These are phyloP conservation scores for Eupithecia inturbata DNA, from an alignment of 2,888 invertebrate species.

Conservation along the genomic window DNA sequence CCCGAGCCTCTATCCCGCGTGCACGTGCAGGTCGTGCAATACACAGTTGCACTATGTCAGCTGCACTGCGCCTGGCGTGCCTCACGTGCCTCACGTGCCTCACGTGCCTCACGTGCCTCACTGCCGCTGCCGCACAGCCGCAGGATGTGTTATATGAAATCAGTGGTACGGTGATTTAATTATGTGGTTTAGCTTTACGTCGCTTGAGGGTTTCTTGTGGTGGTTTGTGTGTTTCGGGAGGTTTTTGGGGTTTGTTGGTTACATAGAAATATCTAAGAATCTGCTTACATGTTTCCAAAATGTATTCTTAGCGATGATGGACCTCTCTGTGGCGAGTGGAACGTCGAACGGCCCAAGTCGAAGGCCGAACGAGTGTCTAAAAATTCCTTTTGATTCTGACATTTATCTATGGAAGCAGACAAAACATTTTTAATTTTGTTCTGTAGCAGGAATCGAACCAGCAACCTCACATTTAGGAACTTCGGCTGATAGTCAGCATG, in stretches of 20 bases:
- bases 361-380: neutral
- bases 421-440: neutral
- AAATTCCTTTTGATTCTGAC: neutral
- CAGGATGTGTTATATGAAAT: constrained; percentile 28
- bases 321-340: neutral
- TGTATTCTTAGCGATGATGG: neutral
- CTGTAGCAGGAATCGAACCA: neutral
- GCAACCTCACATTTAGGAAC: too few relatives aligned
- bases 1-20: neutral
- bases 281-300: neutral
- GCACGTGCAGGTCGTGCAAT: neutral
- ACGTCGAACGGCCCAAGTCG: neutral
- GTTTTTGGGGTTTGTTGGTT: neutral
- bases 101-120: neutral
- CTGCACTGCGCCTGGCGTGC: neutral
- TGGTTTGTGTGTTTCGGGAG: neutral
- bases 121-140: constrained; percentile 11
- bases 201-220: neutral
- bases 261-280: neutral
- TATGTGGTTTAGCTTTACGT: neutral
- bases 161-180: constrained; percentile 24
- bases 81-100: neutral
- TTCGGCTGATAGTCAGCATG: too few relatives aligned
- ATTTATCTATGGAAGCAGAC: too few relatives aligned
- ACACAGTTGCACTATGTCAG: neutral